These are phyloP conservation scores for Sarcophilus harrisii DNA, from an alignment of 2,797 vertebrate species.

Conservation along the genomic window DNA sequence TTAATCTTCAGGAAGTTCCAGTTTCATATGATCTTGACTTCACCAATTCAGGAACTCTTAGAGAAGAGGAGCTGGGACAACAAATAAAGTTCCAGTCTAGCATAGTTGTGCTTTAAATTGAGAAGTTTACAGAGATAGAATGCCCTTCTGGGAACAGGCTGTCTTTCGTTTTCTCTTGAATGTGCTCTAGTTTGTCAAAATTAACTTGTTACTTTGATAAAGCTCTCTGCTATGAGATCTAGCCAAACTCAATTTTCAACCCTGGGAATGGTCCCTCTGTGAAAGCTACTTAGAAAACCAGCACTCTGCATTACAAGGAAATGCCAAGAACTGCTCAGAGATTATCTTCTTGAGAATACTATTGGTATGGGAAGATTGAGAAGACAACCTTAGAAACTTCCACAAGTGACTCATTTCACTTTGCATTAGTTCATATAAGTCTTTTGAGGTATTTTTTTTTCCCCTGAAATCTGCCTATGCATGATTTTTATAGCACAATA, in stretches of 20 bases:
- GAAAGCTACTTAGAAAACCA: background rate
- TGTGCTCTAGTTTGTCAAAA: background rate
- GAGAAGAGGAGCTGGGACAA: background rate
- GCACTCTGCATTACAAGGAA: background rate
- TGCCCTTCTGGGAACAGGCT: background rate
- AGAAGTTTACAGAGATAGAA: background rate
- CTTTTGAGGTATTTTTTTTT: background rate
- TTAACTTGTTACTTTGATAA: background rate
- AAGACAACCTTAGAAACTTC: background rate
- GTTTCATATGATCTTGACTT: background rate
- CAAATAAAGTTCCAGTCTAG: background rate
- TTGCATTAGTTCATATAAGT: background rate
- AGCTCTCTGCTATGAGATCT: background rate
- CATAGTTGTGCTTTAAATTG: background rate
- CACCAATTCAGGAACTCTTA: background rate
- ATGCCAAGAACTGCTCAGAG: background rate
- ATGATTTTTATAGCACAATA: background rate
- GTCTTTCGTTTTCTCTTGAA: background rate
- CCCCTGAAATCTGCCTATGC: background rate
- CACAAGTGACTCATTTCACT: background rate
- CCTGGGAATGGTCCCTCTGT: background rate
- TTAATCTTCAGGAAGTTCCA: background rate
- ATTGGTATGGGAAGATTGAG: background rate
- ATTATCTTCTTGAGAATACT: background rate
- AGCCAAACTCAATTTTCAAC: background rate